Evolutionary conservation across 23 tunicate species (phyloP).

Genomic region (Halocynthia aurantium): DNA sequence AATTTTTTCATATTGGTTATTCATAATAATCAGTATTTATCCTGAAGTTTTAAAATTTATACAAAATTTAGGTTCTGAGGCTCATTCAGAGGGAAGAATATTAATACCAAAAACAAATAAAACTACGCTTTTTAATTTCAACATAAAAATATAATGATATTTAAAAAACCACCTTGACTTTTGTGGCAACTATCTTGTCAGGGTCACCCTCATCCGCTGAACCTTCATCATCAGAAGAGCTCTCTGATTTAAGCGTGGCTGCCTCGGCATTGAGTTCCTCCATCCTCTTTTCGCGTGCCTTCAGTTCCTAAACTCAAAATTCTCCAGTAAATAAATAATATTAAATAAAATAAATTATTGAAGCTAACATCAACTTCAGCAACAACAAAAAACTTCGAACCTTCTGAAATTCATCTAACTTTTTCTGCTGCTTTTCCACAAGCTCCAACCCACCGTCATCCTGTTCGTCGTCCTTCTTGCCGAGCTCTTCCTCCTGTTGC

Average conservation of each 20-base stretch:
- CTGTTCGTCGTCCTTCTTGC: constrained; percentile 26
- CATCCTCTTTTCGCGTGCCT: constrained; percentile 68
- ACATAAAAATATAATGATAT: too few species aligned
- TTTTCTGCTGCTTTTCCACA: constrained; percentile 68
- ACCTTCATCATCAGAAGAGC: not conserved
- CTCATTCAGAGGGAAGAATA: too few species aligned
- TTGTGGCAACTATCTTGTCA: constrained; percentile 16
- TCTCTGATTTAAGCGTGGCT: constrained; percentile 10
- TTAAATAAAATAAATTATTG: not conserved
- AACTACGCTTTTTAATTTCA: too few species aligned
- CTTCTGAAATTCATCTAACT: constrained; percentile 87
- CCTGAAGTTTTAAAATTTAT: too few species aligned
- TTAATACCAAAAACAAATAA: too few species aligned
- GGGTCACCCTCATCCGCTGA: not conserved
- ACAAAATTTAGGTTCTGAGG: too few species aligned
- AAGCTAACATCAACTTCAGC: not conserved
- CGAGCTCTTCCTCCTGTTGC: constrained; percentile 31
- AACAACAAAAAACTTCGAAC: constrained; percentile 23
- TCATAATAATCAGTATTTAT: too few species aligned
- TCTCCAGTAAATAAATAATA: not conserved
- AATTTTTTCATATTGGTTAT: too few species aligned
- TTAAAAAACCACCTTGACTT: not conserved
- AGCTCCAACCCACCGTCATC: constrained; percentile 55
- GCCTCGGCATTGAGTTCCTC: constrained; percentile 67
- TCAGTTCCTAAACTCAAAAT: constrained; percentile 39